Conservation (phyloP, 2,113 vertebrate species). For the Campylorhamphus procurvoides region DNA sequence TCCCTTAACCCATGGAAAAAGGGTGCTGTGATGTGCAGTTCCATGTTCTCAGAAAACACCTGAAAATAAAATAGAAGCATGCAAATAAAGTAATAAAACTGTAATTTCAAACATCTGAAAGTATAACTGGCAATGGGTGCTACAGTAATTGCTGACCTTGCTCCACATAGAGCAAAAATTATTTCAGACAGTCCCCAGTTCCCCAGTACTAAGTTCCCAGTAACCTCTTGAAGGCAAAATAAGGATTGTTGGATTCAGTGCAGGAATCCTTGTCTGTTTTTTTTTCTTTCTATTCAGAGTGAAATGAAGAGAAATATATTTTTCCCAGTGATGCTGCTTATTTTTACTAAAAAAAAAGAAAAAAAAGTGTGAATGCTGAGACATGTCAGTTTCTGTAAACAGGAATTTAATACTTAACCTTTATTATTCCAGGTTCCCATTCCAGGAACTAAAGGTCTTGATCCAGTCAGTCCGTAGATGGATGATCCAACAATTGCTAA, state of each 20-base stretch:
- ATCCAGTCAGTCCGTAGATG: slow-evolving; percentile 74
- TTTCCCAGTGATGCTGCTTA: neutral
- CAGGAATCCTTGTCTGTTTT: neutral
- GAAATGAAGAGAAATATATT: neutral
- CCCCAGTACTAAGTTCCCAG: neutral
- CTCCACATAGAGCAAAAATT: neutral
- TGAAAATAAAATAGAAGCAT: neutral
- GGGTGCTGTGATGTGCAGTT: neutral
- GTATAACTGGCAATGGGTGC: neutral
- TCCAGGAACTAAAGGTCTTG: slow-evolving; percentile 76
- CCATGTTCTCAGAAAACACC: neutral
- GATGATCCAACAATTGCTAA: slow-evolving; percentile 77
- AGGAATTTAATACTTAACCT: slow-evolving; percentile 42
- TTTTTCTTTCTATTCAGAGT: neutral
- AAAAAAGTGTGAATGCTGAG: neutral
- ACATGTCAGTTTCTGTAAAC: neutral
- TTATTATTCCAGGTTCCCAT: slow-evolving; percentile 66
- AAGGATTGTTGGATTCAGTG: neutral
- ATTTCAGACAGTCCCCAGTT: neutral
- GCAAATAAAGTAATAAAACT: neutral
- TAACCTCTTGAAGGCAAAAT: neutral
- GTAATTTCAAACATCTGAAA: neutral
- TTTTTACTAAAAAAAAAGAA: neutral
- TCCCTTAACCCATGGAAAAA: neutral
- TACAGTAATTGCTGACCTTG: neutral